These are phyloP conservation scores for Oreochromis spilurus DNA, from an alignment of 2,113 vertebrate species.

Conservation along the genomic window DNA sequence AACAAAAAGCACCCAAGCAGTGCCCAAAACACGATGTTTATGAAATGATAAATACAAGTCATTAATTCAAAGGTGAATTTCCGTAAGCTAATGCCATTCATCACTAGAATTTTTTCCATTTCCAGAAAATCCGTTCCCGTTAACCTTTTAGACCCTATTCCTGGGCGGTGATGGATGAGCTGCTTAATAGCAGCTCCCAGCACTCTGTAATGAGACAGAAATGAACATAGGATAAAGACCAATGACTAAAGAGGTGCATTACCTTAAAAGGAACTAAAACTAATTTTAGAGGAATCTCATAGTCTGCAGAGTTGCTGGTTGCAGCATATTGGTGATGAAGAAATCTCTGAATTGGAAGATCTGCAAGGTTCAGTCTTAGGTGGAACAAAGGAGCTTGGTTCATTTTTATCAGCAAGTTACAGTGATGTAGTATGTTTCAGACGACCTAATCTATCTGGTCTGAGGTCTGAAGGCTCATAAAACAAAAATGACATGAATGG, in stretches of 20 bases:
- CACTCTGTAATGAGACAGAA: constrained; percentile 67
- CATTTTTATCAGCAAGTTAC: constrained; percentile 55
- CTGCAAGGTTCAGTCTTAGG: constrained; percentile 9
- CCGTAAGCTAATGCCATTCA: constrained; percentile 54
- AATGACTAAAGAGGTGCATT: constrained; percentile 33
- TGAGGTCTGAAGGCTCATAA: constrained; percentile 45
- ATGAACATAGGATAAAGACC: constrained; percentile 57
- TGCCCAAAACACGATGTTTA: constrained; percentile 5
- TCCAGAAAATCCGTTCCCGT: constrained; percentile 61
- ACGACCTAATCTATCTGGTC: constrained; percentile 53
- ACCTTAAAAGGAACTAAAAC: constrained; percentile 29
- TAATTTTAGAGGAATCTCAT: not conserved
- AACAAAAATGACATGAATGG: constrained; percentile 39
- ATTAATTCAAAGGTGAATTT: constrained; percentile 66
- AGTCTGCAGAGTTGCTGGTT: not conserved
- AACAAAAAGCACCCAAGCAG: not conserved
- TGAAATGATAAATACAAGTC: constrained; percentile 65
- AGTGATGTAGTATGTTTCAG: constrained; percentile 58
- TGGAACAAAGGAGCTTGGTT: constrained; percentile 19
- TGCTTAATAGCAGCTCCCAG: constrained; percentile 58
- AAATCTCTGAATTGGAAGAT: not conserved
- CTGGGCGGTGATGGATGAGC: constrained; percentile 68
- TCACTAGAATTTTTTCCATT: constrained; percentile 61
- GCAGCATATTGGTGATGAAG: not conserved
- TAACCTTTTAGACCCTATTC: constrained; percentile 70